Evolutionary conservation across 2,888 invertebrate species (phyloP).

Genomic region (Gandaritis pyraliata): DNA sequence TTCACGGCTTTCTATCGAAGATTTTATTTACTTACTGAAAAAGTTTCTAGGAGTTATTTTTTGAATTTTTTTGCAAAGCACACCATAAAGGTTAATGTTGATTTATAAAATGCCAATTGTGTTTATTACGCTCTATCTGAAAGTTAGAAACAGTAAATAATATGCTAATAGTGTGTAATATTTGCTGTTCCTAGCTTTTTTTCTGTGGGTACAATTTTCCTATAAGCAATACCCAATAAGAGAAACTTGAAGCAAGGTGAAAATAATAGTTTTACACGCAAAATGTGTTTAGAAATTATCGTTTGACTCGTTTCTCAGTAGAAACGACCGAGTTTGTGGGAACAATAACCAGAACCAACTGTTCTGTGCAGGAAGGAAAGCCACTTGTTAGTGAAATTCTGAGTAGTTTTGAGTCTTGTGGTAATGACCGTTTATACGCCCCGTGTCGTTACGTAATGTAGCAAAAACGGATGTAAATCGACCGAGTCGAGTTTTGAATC

Average conservation of each 20-base stretch:
- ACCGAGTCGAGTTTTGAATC: conserved; percentile 16
- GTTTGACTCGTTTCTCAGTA: conserved; percentile 29
- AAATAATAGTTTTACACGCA: conserved; percentile 16
- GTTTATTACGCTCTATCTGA: no score
- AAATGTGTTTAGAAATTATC: conserved; percentile 31
- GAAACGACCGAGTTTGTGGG: conserved; percentile 36
- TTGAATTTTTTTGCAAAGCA: not conserved
- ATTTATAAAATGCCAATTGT: no score
- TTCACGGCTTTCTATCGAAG: conserved; percentile 58
- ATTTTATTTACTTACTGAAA: conserved; percentile 11
- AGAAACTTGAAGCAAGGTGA: conserved; percentile 10
- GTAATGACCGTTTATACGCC: conserved; percentile 63
- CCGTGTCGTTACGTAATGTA: conserved; percentile 53
- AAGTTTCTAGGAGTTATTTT: no score
- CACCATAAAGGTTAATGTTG: no score
- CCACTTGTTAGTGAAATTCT: conserved; percentile 45
- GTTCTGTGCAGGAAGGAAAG: conserved; percentile 45
- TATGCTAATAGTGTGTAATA: no score
- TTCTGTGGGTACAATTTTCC: not conserved
- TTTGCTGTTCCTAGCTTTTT: no score
- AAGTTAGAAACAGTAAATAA: no score
- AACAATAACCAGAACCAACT: conserved; percentile 39
- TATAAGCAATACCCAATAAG: not conserved
- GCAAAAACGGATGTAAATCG: conserved; percentile 30
- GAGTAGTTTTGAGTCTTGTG: conserved; percentile 49